Percentiles rank a stretch among this genome's conserved stretches.
Evolutionary conservation across 2,888 invertebrate species (phyloP).

Genomic region (Scrobipalpa atriplicella): DNA sequence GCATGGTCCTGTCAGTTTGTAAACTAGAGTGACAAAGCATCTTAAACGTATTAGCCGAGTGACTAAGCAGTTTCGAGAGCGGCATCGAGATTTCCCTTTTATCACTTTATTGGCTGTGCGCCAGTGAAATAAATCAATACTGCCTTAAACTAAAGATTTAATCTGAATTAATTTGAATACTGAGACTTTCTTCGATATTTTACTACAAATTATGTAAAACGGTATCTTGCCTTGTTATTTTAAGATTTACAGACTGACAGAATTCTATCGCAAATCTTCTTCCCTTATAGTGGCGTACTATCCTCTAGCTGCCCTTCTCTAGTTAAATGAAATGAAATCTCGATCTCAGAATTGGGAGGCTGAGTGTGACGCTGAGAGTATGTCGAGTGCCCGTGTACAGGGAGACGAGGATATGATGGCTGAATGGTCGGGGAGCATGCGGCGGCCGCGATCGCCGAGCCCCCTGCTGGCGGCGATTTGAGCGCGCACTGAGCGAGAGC

Average conservation of each 20-base stretch:
- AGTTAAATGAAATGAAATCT: slow-evolving; percentile 75
- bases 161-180: slow-evolving; percentile 2
- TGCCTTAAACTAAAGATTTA: background rate
- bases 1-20: slow-evolving; percentile 22
- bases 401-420: slow-evolving; percentile 85
- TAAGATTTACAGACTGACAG: slow-evolving; percentile 11
- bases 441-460: slow-evolving; percentile 72
- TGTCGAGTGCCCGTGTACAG: slow-evolving; percentile 83
- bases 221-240: background rate
- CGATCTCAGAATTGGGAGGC: slow-evolving; percentile 82
- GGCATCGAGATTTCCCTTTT: background rate
- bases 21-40: slow-evolving; percentile 15
- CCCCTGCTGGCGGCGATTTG: slow-evolving; percentile 74
- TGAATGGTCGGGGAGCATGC: slow-evolving; percentile 78
- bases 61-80: background rate
- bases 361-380: slow-evolving; percentile 81
- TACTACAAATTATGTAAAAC: background rate
- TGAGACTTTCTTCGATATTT: background rate
- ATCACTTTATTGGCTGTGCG: slow-evolving; percentile 9
- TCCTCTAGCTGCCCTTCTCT: slow-evolving; percentile 59
- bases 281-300: slow-evolving; percentile 44
- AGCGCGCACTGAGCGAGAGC: slow-evolving; percentile 41
- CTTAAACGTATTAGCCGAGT: background rate
- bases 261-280: slow-evolving; percentile 42
- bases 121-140: slow-evolving; percentile 10